Evolutionary conservation across 2,888 invertebrate species (phyloP), one percentile per base, ranked within the genome.

Genomic region (Pheosia gnoma): DNA sequence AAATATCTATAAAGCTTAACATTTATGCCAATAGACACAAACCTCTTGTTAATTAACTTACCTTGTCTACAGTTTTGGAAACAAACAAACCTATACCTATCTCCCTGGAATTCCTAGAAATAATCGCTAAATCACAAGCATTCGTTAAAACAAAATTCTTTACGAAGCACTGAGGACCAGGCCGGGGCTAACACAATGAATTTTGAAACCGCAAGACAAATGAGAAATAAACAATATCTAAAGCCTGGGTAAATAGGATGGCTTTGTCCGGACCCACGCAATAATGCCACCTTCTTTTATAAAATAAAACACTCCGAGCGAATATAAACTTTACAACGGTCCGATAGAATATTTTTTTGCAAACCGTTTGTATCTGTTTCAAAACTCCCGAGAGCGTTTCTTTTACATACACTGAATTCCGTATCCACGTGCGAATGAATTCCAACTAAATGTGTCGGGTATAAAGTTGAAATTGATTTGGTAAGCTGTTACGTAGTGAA

Each of bases 141-240:
- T 53, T 53, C 37, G 37, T 53, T 53, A 53, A 53, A 53, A 11
- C 53, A 37, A 5, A 36, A 53, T 53, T 53, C 53, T 53, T 51
- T 53, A 37, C 53, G 37, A 37, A 53, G 51, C 51, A 38, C 39
- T 56, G 41, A 56, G 13, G 13, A 41, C 39, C 41, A 56, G 11
- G 4, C 54, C 13, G 41, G 13, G 41, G 3, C 56, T 10, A 55
- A 62, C 71, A 90, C 88, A 91, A 89, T 88, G 84, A 85, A 81
- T 87, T 87, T 87, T 87, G 87, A 86, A 83, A 88, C 85, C 84
- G 68, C 83, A 90, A 92, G 91, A 92, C 90, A 91, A 92, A 93
- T 91, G 91, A 89, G 88, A 86, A 88, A 91, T 88, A 90, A 83
- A 89, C 87, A 84, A 88, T 84, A 87, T 81, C 82, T 80, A 86